Conservation (phyloP, 2,797 vertebrate genomes). For the Xenopus petersii region DNA sequence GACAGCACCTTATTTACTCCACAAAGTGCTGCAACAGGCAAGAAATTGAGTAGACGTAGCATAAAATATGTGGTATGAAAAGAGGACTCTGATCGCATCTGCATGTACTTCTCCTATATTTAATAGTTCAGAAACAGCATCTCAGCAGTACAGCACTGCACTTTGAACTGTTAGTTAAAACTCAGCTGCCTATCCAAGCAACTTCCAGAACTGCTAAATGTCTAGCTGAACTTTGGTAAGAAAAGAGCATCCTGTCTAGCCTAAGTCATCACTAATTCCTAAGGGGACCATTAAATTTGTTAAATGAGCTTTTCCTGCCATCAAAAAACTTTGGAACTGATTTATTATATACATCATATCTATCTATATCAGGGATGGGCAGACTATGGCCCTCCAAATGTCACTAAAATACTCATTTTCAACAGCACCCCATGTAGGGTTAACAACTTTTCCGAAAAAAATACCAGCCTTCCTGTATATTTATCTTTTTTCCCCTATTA, state of each 20-base stretch:
- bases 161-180: constrained; percentile 36
- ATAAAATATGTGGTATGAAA: constrained; percentile 45
- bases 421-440: too few relatives aligned
- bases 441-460: too few relatives aligned
- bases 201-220: constrained; percentile 32
- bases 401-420: too few relatives aligned
- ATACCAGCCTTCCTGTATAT: too few relatives aligned
- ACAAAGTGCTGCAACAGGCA: constrained; percentile 39
- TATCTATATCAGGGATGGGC: too few relatives aligned
- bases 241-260: neutral
- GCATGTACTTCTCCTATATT: constrained; percentile 35
- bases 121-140: constrained; percentile 38
- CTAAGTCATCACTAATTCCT: neutral
- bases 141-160: constrained; percentile 40
- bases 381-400: too few relatives aligned
- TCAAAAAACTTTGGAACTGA: neutral
- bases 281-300: neutral
- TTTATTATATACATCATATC: too few relatives aligned
- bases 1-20: constrained; percentile 12
- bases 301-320: constrained; percentile 4
- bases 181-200: constrained; percentile 1
- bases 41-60: constrained; percentile 38
- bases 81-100: constrained; percentile 46
- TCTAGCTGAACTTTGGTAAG: constrained; percentile 17
- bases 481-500: too few relatives aligned